phyloP scores from a whole-genome alignment of 2,888 invertebrate species.

The Barypeithes pellucidus region DNA sequence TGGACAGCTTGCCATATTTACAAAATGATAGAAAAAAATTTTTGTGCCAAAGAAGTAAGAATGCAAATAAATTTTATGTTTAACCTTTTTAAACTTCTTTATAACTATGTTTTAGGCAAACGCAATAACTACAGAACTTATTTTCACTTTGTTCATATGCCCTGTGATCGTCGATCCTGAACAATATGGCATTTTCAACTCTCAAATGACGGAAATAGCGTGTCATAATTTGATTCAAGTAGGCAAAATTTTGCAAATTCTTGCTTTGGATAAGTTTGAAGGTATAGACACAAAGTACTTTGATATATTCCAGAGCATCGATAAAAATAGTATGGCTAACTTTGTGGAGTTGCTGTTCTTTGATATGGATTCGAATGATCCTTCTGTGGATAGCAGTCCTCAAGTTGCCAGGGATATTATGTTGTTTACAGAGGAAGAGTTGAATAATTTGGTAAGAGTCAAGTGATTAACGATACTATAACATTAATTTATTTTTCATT shows the following conservation, averaged over 20 bases:
- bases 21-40: conserved; percentile 77
- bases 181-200: conserved; percentile 93
- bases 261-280: conserved; percentile 89
- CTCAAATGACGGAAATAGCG: conserved; percentile 92
- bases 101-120: conserved; percentile 67
- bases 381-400: conserved; percentile 69
- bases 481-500: no score
- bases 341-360: conserved; percentile 82
- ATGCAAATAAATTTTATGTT: no score
- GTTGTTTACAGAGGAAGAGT: conserved; percentile 79
- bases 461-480: no score
- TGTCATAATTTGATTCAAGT: conserved; percentile 92
- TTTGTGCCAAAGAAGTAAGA: conserved; percentile 73
- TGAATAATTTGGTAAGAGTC: conserved; percentile 76
- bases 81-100: neutral
- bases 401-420: conserved; percentile 78
- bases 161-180: conserved; percentile 98
- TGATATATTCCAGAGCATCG: conserved; percentile 75
- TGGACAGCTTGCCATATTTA: conserved; percentile 94
- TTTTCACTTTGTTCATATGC: conserved; percentile 95
- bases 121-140: conserved; percentile 90
- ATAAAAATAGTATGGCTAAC: conserved; percentile 84
- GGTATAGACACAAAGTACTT: conserved; percentile 53
- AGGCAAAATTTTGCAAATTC: conserved; percentile 93
- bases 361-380: conserved; percentile 71